These are phyloP conservation scores for Telmatochromis brichardi DNA, from an alignment of 2,113 vertebrate genomes.

Conservation along the genomic window DNA sequence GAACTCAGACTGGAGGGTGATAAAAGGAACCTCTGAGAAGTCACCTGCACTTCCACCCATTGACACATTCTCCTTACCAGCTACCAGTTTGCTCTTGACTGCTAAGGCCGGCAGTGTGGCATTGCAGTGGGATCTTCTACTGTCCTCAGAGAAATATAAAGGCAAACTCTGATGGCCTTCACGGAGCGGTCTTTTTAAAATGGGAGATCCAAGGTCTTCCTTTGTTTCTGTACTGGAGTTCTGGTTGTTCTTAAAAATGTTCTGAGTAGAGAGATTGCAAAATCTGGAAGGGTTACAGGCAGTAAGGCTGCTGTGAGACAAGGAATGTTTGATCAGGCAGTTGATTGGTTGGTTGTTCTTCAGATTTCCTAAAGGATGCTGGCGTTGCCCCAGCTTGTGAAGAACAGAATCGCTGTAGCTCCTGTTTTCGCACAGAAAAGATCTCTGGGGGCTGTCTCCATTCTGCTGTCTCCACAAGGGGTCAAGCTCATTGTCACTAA, in stretches of 20 bases:
- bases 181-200: conserved; percentile 44
- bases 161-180: conserved; percentile 76
- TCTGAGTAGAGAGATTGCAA: neutral
- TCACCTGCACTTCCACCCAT: neutral
- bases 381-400: conserved; percentile 61
- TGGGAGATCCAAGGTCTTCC: conserved; percentile 20
- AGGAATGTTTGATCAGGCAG: conserved; percentile 39
- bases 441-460: conserved; percentile 56
- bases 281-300: neutral
- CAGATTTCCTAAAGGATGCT: conserved; percentile 33
- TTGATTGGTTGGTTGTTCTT: conserved; percentile 58
- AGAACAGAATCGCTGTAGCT: conserved; percentile 85
- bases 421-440: conserved; percentile 65
- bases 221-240: conserved; percentile 48
- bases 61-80: neutral
- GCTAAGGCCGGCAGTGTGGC: neutral
- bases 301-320: conserved; percentile 61
- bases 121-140: neutral
- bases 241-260: conserved; percentile 46
- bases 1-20: conserved; percentile 72
- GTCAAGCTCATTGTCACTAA: conserved; percentile 70
- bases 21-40: conserved; percentile 46
- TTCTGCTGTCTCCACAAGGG: conserved; percentile 76
- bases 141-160: conserved; percentile 58
- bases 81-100: neutral